Conservation (phyloP, 2,797 vertebrate genomes). For the Pantherophis alleghaniensis region DNA sequence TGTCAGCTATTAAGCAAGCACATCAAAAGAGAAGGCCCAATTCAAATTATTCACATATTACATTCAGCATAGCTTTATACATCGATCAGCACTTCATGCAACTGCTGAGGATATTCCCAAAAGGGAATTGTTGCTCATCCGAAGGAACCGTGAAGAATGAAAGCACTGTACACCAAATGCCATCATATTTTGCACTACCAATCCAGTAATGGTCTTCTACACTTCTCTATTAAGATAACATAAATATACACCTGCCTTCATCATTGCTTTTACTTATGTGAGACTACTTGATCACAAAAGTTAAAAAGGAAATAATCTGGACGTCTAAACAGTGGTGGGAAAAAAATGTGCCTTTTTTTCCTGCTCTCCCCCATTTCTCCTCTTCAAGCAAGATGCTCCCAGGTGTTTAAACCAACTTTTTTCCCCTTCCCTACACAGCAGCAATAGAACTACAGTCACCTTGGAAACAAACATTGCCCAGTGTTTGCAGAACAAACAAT, state of each 20-base stretch:
- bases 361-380: slow-evolving; percentile 11
- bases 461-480: slow-evolving; percentile 86
- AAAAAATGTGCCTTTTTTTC: not conserved
- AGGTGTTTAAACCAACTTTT: slow-evolving; percentile 71
- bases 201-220: not conserved
- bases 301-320: not conserved
- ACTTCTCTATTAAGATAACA: not conserved
- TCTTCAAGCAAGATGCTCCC: slow-evolving; percentile 73
- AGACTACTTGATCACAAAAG: not conserved
- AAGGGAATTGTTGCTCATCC: not conserved
- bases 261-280: not conserved
- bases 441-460: slow-evolving; percentile 76
- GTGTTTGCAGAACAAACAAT: slow-evolving; percentile 96
- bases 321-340: not conserved
- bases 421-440: slow-evolving; percentile 66
- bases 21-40: not conserved
- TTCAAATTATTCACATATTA: not conserved
- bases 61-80: not conserved
- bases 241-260: not conserved
- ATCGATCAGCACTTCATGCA: not conserved
- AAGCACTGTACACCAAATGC: too few species aligned
- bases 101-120: not conserved
- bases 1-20: not conserved
- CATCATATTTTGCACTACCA: not conserved
- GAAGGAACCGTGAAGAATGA: not conserved